Evolutionary conservation across 2,113 vertebrate genomes (phyloP), one percentile per base, ranked within the genome.

Genomic region (Hippocampus comes): DNA sequence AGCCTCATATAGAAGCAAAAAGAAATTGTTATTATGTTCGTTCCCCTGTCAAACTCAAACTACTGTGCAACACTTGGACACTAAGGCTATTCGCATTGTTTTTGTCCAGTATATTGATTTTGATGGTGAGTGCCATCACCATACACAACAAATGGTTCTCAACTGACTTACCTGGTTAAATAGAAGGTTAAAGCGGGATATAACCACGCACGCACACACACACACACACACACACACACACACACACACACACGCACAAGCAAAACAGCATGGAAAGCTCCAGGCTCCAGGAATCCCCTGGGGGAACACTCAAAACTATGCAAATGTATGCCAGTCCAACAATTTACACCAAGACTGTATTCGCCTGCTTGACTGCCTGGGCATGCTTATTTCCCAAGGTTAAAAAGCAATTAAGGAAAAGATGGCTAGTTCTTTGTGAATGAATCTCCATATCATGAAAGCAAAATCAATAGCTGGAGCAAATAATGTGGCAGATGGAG

Each of bases 241-340:
- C 25, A 63, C 60, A 25, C 5, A 17, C 72, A 75, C 71, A 7
- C 67, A 74, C 57, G 78, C 64, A 75, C 63, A 60, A 63, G 41
- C 48, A 56, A 23, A 74, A 27, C 59, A 73, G 38, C 18, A 34
- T 23, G 2, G 77, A 59, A 77, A 59, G 74, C 71, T 77, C 65
- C 68, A 75, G 77, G 80, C 72, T 79, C 66, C 57, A 59, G 64
- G 38, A 27, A 68, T 74, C 84, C 88, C 79, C 83, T 70, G 73
- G 80, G 82, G 82, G 80, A 83, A 81, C 63, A 76, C 68, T 80
- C 69, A 7, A 78, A 61, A 80, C 78, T 87, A 87, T 90, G 89
- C 86, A 86, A 89, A 91, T 87, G 66, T 73, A 59, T 87, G 89
- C 84, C 80, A 89, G 81, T 87, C 88, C 83, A 87, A 87, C 89